Percentiles rank a stretch among this genome's conserved stretches.
Conservation (phyloP, 1,140 invertebrate genomes). For the Polypedilum pembai region DNA sequence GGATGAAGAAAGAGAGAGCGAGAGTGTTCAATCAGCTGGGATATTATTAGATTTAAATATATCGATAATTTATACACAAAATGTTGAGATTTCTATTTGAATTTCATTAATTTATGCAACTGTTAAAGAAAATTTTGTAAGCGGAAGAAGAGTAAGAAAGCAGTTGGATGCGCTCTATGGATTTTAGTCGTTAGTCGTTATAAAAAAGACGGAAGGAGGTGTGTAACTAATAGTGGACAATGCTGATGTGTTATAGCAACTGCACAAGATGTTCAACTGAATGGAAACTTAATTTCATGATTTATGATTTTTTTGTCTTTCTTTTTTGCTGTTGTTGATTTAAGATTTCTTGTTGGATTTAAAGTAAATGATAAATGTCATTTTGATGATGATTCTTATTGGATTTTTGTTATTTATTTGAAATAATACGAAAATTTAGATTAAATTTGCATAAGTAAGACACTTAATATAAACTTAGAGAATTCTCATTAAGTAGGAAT, state of each 20-base stretch:
- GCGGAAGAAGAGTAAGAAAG: not conserved
- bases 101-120: not conserved
- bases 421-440: not conserved
- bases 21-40: not conserved
- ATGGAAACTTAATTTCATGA: conserved; percentile 7
- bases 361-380: too few relatives aligned
- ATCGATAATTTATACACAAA: not conserved
- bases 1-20: not conserved
- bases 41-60: not conserved
- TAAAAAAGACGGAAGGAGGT: not conserved
- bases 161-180: conserved; percentile 15
- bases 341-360: not conserved
- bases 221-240: conserved; percentile 2
- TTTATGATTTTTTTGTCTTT: not conserved
- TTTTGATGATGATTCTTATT: not conserved
- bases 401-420: not conserved
- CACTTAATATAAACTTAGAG: too few relatives aligned
- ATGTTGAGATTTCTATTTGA: not conserved
- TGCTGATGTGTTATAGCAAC: not conserved
- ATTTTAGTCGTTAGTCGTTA: not conserved
- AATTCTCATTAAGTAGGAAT: too few relatives aligned
- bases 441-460: too few relatives aligned
- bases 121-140: not conserved
- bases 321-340: not conserved
- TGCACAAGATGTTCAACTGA: not conserved